Evolutionary conservation across 2,888 invertebrate species (phyloP), one percentile per base, ranked within the genome.

Genomic region (Zaprionus lineosus): DNA sequence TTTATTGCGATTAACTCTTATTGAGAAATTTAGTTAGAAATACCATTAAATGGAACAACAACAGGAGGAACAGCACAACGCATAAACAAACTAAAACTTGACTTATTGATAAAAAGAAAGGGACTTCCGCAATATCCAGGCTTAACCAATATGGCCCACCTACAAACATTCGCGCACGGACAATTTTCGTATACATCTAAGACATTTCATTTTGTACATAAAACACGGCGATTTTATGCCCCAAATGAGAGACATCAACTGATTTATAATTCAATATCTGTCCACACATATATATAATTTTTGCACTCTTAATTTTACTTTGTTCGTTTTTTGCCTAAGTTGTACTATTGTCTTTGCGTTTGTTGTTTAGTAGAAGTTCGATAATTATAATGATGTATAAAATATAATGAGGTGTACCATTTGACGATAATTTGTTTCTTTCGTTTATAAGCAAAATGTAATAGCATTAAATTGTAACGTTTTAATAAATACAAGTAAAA

Each of bases 361-460:
- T 74, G 74, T 77, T 77, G 77, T 72, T 71, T 75, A 65, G 72
- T 69, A 77, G 75, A 84, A 61, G 70, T 78, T 78, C 72, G 65
- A 74, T 63, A 47, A 75, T 61, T 58, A 77, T 70, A 73, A 55
- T 47, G 60, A 62, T 76, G 84, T 76, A 85, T 83, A 85, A 85
- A 85, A 83, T 79, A 85, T 81, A 69, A 85, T 74, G 71, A 72
- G 74, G 64, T 79, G 81, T 82, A 82, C 66, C 86, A 81, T 81
- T 84, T 82, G 86, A 82, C 86, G 77, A 82, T 76, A 74, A 81
- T 85, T 84, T 82, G 81, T 82, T 82, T 82, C 84, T 84, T 85
- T 82, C 86, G 77, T 82, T 85, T 85, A 81, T 85, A 85, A 81
- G 86, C 74, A 85, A 82, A 81, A 85, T 82, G 81, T 82, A 85